Conservation (phyloP, 2,113 vertebrate genomes). For the Theristicus caerulescens region DNA sequence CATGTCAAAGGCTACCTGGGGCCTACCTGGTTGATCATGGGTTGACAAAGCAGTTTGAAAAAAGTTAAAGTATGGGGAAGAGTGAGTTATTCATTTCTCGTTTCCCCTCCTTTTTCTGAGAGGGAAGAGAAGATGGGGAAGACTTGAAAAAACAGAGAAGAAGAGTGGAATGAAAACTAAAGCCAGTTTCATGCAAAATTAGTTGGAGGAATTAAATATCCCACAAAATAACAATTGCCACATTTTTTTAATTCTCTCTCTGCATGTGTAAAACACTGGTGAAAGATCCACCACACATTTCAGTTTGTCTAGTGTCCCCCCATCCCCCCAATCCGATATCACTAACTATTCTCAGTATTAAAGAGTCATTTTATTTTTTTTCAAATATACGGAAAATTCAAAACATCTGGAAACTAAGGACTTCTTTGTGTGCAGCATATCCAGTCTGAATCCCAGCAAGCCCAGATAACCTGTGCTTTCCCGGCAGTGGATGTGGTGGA, state of each 20-base stretch:
- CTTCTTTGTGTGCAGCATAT: not conserved
- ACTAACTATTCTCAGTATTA: not conserved
- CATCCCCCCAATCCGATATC: not conserved
- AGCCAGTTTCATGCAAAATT: not conserved
- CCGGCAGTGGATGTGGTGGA: accelerated
- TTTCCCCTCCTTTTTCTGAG: not conserved
- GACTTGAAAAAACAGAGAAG: not conserved
- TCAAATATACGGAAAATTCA: not conserved
- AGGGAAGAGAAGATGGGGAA: not conserved
- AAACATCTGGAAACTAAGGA: not conserved
- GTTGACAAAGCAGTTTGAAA: not conserved
- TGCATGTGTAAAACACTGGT: not conserved
- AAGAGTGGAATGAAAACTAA: not conserved
- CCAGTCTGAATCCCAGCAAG: not conserved
- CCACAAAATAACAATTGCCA: not conserved
- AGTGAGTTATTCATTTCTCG: not conserved
- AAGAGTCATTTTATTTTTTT: not conserved
- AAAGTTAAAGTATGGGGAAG: not conserved
- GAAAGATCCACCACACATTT: not conserved
- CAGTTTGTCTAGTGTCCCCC: not conserved
- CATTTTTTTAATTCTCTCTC: not conserved
- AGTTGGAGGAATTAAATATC: not conserved
- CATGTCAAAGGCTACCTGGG: not conserved
- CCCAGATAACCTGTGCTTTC: not conserved
- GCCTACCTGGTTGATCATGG: not conserved